Conservation (phyloP, 2,797 vertebrate genomes). For the Sebastiscus tertius region DNA sequence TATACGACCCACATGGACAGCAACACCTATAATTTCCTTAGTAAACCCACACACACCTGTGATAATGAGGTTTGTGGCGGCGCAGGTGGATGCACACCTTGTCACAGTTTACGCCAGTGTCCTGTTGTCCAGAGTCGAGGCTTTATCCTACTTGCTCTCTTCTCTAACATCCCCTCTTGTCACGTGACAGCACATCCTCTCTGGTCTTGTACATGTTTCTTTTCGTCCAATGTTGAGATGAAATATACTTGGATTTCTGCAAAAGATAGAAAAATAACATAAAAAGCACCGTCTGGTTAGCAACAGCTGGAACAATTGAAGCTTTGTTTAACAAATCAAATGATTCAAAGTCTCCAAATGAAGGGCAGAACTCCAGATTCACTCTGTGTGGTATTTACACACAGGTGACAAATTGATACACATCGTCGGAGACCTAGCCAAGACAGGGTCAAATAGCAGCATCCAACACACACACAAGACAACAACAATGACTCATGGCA, state of each 20-base stretch:
- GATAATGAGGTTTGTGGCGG: neutral
- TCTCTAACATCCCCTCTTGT: neutral
- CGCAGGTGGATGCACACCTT: neutral
- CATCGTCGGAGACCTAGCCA: too few species aligned
- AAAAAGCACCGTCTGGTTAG: neutral
- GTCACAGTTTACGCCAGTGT: neutral
- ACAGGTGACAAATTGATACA: neutral
- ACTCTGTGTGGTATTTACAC: neutral
- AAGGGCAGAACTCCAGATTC: neutral
- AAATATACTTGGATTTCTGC: neutral
- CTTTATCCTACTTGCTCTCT: neutral
- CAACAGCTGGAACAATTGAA: neutral
- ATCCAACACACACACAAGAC: too few species aligned
- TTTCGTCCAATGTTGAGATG: neutral
- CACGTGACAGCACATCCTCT: neutral
- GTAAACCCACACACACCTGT: conserved; percentile 28
- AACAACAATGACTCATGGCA: too few species aligned
- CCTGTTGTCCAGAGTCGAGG: neutral
- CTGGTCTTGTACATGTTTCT: neutral
- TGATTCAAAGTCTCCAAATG: neutral
- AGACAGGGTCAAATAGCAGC: too few species aligned
- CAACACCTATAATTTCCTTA: neutral
- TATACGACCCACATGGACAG: neutral
- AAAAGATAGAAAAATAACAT: neutral
- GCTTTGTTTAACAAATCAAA: neutral